Evolutionary conservation across 2,113 vertebrate species (phyloP), one percentile per base, ranked within the genome.

Genomic region (Odontesthes bonariensis): DNA sequence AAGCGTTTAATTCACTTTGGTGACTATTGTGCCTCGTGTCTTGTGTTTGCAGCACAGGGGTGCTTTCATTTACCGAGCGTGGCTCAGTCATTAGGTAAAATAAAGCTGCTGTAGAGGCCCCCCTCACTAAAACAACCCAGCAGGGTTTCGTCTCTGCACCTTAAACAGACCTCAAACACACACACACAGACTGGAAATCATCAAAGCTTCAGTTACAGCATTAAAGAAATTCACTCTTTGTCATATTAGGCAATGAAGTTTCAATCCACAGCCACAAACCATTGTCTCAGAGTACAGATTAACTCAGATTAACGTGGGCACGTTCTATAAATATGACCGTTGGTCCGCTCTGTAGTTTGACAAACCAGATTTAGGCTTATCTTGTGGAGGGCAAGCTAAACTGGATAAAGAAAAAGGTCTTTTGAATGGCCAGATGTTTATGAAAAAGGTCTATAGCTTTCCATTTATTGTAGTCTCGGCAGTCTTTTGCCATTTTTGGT

Each of bases 31-130:
- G 55, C 67, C 27, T 69, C 3, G 53, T 76, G 55, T 70, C 27
- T 69, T 27, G 53, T 76, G 70, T 31, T 46, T 35, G 70, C 40
- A 10, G 55, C 67, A 33, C 75, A 74, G 64, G 68, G 85, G 63
- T 8, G 51, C 69, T 49, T 27, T 73, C 56, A 71, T 81, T 78
- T 79, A 52, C 68, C 4, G 71, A 73, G 57, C 71, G 49, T 17
- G 60, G 61, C 46, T 71, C 65, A 69, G 84, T 84, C 62, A 75
- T 84, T 84, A 82, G 44, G 46, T 76, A 60, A 77, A 78, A 73
- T 64, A 75, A 20, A 33, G 61, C 49, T 3, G 4, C 54, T 56
- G 60, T 27, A 68, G 57, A 60, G 62, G n/a, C n/a, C 22, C 65
- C 17, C 74, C 38, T 73, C 56, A 60, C 63, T 86, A 53, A 82